phyloP scores from a whole-genome alignment of 2,888 invertebrate species.

The Stenoptilia bipunctidactyla region DNA sequence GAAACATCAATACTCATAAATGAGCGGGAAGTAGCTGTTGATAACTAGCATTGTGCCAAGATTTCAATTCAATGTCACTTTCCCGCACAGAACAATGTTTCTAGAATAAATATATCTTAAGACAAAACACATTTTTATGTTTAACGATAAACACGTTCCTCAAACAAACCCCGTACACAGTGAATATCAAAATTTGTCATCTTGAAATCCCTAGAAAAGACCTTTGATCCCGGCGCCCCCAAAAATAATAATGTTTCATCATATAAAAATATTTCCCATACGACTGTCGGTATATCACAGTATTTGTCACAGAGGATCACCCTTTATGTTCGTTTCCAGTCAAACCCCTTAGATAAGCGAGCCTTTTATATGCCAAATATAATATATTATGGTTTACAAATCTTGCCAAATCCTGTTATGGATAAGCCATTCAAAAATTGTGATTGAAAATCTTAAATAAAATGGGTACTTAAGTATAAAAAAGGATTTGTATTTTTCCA shows the following conservation, averaged over 20 bases:
- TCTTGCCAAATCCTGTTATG: slow-evolving; percentile 19
- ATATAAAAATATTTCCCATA: slow-evolving; percentile 71
- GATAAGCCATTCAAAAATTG: too few species aligned
- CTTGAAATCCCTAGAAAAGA: slow-evolving; percentile 45
- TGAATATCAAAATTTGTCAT: slow-evolving; percentile 29
- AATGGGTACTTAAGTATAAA: too few species aligned
- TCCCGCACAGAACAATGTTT: too few species aligned
- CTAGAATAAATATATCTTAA: background rate
- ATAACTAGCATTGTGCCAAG: too few species aligned
- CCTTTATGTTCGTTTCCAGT: slow-evolving; percentile 72
- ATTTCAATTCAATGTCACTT: too few species aligned
- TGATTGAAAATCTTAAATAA: background rate
- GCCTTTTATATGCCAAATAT: slow-evolving; percentile 73
- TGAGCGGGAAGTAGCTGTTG: too few species aligned
- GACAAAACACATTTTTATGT: slow-evolving; percentile 1
- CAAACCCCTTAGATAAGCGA: slow-evolving; percentile 72
- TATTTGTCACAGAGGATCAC: slow-evolving; percentile 72
- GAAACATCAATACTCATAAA: too few species aligned
- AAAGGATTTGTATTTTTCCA: too few species aligned
- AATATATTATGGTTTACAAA: slow-evolving; percentile 71
- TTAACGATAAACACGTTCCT: slow-evolving; percentile 15
- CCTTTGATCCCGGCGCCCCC: slow-evolving; percentile 61
- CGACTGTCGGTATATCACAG: slow-evolving; percentile 70
- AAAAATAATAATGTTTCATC: slow-evolving; percentile 72
- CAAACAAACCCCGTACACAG: slow-evolving; percentile 18